These are phyloP conservation scores for Heliconius hewitsoni DNA, from an alignment of 1,140 invertebrate species.

Conservation along the genomic window DNA sequence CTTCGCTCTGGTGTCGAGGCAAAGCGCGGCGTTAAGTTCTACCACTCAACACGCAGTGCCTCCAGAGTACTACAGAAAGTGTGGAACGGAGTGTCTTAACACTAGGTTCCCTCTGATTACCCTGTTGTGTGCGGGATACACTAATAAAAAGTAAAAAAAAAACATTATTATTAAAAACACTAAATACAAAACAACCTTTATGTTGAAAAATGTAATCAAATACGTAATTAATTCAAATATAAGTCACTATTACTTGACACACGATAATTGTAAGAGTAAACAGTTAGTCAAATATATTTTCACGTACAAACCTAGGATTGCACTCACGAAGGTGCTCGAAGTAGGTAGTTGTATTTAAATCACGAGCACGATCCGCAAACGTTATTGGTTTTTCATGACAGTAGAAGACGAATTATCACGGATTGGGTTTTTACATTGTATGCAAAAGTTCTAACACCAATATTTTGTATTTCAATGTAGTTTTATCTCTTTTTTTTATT, in stretches of 20 bases:
- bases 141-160: no score
- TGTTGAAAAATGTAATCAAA: no score
- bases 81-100: no score
- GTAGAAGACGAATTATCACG: constrained; percentile 1
- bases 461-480: background rate
- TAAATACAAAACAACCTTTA: background rate
- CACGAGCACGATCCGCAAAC: background rate
- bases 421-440: constrained; percentile 10
- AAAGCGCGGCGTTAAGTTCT: no score
- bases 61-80: no score
- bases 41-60: no score
- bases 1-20: no score
- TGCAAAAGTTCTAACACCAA: background rate
- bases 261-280: background rate
- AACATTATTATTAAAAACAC: no score
- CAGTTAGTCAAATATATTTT: background rate
- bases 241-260: background rate
- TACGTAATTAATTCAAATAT: no score
- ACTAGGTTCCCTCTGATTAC: no score
- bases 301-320: background rate
- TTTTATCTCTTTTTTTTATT: background rate
- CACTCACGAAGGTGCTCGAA: background rate
- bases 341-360: background rate
- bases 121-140: no score
- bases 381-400: constrained; percentile 12